These are phyloP conservation scores for Acanthochromis polyacanthus DNA, from an alignment of 2,113 vertebrate genomes.

Conservation along the genomic window DNA sequence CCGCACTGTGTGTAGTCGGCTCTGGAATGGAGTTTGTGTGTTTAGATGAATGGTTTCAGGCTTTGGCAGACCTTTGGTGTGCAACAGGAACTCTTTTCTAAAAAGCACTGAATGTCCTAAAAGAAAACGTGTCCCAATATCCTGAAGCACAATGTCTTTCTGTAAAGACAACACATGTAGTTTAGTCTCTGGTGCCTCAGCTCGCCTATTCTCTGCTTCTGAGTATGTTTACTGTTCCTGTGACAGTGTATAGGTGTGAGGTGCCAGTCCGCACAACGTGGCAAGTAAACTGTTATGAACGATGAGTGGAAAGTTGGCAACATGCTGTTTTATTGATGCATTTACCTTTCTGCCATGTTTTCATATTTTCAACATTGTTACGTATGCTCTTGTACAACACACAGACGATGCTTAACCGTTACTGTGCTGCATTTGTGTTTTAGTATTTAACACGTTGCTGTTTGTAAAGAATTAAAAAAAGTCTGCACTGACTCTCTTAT, in stretches of 20 bases:
- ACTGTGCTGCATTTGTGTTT: background rate
- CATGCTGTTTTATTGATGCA: conserved; percentile 68
- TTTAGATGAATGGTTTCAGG: background rate
- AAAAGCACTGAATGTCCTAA: background rate
- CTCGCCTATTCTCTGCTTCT: conserved; percentile 26
- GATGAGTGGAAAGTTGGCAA: conserved; percentile 84
- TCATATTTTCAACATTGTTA: conserved; percentile 44
- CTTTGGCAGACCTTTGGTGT: conserved; percentile 15
- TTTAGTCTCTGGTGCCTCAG: conserved; percentile 18
- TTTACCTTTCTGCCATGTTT: conserved; percentile 39
- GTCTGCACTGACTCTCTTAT: background rate
- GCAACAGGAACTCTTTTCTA: background rate
- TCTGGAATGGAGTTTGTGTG: background rate
- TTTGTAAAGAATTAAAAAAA: background rate
- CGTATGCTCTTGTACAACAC: conserved; percentile 2
- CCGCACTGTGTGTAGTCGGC: background rate
- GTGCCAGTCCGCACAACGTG: conserved; percentile 71
- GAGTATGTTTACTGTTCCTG: conserved; percentile 73
- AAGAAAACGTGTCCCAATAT: background rate
- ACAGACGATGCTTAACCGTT: background rate
- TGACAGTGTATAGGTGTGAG: conserved; percentile 78
- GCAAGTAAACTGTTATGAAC: conserved; percentile 82
- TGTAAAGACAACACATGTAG: background rate
- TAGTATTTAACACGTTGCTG: background rate
- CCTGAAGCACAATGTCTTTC: background rate